Conservation (phyloP, 2,797 vertebrate species). For the Brotula barbata region DNA sequence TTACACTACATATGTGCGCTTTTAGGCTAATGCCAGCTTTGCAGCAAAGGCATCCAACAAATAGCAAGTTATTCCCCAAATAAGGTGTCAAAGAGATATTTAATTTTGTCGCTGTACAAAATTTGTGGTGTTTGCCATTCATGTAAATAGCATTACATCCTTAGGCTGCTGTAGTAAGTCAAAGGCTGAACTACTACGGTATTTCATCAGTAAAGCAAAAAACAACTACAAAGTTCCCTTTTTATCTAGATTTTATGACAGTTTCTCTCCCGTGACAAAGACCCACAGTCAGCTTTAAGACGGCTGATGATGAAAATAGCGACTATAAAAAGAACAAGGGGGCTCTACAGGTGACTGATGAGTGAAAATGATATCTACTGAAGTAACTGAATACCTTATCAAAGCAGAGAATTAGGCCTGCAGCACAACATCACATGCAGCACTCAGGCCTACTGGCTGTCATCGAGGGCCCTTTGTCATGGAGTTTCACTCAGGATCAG, state of each 20-base stretch:
- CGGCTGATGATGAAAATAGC: conserved; percentile 29
- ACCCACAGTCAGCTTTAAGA: conserved; percentile 8
- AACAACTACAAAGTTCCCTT: neutral
- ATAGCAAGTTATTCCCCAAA: neutral
- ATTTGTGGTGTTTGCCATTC: neutral
- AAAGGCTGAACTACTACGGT: conserved; percentile 12
- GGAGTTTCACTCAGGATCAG: conserved; percentile 57
- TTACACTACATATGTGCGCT: neutral
- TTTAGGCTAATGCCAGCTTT: neutral
- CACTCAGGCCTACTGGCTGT: conserved; percentile 53
- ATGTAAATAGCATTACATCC: conserved; percentile 23
- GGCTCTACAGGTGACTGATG: conserved; percentile 34
- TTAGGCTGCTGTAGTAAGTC: conserved; percentile 11
- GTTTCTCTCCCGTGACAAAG: conserved; percentile 24
- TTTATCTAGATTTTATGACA: conserved; percentile 18
- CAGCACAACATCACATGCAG: conserved; percentile 57
- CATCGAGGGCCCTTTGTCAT: conserved; percentile 48
- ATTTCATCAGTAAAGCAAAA: conserved; percentile 10
- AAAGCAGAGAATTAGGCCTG: conserved; percentile 64
- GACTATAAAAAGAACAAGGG: conserved; percentile 16
- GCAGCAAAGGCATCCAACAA: neutral
- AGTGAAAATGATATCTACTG: conserved; percentile 54
- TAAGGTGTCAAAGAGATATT: neutral
- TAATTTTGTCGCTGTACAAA: neutral
- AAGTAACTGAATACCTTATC: conserved; percentile 60